phyloP scores from a whole-genome alignment of 2,797 vertebrate genomes.

The Serranus cabrilla region DNA sequence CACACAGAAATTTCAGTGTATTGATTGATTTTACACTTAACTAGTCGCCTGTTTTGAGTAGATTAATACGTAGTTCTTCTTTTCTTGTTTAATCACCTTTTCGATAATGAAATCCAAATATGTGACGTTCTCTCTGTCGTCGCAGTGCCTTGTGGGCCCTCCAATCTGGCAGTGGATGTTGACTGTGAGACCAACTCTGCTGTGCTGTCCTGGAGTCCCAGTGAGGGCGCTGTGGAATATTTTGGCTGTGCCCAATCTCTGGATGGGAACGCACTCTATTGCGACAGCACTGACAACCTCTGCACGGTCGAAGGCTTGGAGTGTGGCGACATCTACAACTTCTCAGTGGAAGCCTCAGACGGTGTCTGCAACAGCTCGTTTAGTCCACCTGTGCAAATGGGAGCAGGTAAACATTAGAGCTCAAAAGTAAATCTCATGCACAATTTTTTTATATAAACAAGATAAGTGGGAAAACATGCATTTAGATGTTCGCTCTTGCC shows the following conservation, averaged over 20 bases:
- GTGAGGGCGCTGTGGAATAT: constrained; percentile 73
- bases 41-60: not conserved
- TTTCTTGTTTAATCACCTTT: not conserved
- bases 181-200: constrained; percentile 79
- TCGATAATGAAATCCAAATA: not conserved
- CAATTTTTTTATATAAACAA: not conserved
- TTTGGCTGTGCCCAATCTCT: constrained; percentile 55
- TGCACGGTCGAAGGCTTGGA: constrained; percentile 78
- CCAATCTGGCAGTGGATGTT: constrained; percentile 64
- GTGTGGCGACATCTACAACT: constrained; percentile 84
- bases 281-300: constrained; percentile 57
- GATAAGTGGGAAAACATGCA: not conserved
- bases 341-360: constrained; percentile 80
- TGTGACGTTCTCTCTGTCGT: constrained; percentile 17
- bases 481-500: not conserved
- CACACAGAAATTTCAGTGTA: not conserved
- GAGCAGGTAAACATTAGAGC: constrained; percentile 79
- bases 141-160: constrained; percentile 84
- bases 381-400: constrained; percentile 61
- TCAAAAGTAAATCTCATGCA: not conserved
- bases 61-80: not conserved
- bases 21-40: not conserved
- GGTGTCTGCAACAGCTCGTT: constrained; percentile 82
- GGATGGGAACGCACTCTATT: constrained; percentile 62
- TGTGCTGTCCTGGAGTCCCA: constrained; percentile 79